Percentiles rank a stretch among this genome's conserved stretches.
These are phyloP conservation scores for Polyommatus icarus DNA, from an alignment of 2,888 invertebrate species.

Conservation along the genomic window DNA sequence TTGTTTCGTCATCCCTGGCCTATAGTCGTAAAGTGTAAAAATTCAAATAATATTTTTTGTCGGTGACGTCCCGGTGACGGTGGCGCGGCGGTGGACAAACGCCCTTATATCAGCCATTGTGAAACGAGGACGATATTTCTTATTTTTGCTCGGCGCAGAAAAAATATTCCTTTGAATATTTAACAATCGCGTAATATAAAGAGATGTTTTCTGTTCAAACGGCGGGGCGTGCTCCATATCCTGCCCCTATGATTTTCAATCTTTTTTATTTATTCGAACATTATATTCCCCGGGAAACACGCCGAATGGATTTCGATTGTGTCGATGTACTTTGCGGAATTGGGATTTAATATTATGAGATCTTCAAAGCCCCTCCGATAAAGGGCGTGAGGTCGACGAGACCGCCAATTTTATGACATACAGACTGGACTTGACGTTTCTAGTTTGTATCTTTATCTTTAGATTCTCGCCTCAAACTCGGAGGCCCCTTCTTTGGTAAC, in stretches of 20 bases:
- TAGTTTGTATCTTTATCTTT: no score
- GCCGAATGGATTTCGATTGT: slow-evolving; percentile 1
- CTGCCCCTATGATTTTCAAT: slow-evolving; percentile 15
- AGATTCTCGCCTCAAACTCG: no score
- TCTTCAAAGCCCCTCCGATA: not conserved
- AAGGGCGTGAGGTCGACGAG: not conserved
- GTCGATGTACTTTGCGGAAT: slow-evolving; percentile 12
- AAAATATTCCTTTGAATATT: slow-evolving; percentile 30
- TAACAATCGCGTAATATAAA: slow-evolving; percentile 13
- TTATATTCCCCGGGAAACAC: not conserved
- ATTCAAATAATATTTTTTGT: no score
- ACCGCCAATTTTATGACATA: no score
- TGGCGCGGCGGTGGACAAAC: no score
- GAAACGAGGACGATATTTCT: slow-evolving; percentile 1
- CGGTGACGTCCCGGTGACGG: no score
- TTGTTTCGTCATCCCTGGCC: no score
- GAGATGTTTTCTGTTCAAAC: slow-evolving; percentile 7
- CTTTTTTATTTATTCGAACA: slow-evolving; percentile 8
- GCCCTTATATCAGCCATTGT: not conserved
- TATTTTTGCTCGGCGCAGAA: not conserved
- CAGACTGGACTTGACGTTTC: not conserved
- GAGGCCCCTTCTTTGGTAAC: no score
- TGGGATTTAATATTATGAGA: slow-evolving; percentile 11
- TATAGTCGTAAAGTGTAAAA: no score
- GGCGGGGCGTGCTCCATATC: not conserved